Conservation (phyloP, 2,113 vertebrate species). For the Vireo altiloquus region DNA sequence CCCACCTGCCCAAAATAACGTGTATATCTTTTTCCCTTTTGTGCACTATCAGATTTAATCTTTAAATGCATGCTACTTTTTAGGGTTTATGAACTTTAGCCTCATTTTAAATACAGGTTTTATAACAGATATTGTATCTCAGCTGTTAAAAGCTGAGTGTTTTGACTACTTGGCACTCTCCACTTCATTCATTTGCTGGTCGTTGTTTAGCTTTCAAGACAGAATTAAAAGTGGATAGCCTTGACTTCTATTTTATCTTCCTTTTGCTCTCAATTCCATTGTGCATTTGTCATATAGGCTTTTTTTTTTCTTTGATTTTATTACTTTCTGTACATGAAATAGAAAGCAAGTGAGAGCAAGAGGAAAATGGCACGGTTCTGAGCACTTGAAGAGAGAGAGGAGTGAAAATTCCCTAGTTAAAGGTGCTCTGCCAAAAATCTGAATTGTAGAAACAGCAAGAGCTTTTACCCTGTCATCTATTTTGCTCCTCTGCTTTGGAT, state of each 20-base stretch:
- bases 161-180: neutral
- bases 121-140: neutral
- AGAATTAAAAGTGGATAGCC: neutral
- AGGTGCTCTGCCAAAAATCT: neutral
- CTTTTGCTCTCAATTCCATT: neutral
- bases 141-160: neutral
- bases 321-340: neutral
- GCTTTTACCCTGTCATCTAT: neutral
- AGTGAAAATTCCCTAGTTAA: constrained; percentile 16
- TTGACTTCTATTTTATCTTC: neutral
- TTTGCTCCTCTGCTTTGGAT: neutral
- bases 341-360: neutral
- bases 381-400: neutral
- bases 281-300: neutral
- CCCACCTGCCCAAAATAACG: neutral
- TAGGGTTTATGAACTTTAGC: neutral
- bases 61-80: neutral
- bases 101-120: neutral
- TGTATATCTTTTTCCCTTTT: neutral
- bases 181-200: neutral
- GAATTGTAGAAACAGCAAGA: constrained; percentile 16
- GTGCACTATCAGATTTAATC: neutral
- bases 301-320: neutral
- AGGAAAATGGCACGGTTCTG: neutral
- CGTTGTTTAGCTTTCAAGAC: neutral